Conservation (phyloP, 92 coral and sea anemone species). For the Epizoanthus rinbou region DNA sequence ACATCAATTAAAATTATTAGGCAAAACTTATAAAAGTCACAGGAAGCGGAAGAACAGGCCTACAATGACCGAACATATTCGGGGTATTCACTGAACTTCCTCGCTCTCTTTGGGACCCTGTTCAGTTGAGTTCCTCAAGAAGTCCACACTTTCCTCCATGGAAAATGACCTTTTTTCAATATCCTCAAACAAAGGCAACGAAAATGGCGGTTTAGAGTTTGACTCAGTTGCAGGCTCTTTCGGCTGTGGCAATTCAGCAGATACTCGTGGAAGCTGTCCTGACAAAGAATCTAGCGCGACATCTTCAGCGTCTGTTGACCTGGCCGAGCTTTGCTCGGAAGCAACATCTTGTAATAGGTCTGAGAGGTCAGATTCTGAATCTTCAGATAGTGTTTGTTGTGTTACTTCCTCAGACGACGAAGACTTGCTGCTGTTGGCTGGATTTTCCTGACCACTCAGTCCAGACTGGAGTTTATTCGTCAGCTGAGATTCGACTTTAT, state of each 20-base stretch:
- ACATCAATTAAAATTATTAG: too few relatives aligned
- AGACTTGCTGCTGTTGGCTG: not conserved
- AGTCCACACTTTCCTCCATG: slow-evolving; percentile 33
- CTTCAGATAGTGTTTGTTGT: not conserved
- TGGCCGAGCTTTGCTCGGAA: not conserved
- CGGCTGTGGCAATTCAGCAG: not conserved
- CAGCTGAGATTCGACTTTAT: not conserved
- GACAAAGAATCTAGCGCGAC: not conserved
- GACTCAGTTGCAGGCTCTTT: not conserved
- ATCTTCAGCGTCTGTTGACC: not conserved
- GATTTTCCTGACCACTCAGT: not conserved
- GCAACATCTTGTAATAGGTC: slow-evolving; percentile 1
- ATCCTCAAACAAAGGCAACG: slow-evolving; percentile 39
- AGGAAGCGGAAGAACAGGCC: too few relatives aligned
- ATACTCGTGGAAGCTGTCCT: not conserved
- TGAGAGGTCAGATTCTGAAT: not conserved
- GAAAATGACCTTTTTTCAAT: slow-evolving; percentile 32
- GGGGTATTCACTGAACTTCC: not conserved
- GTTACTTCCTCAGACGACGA: not conserved
- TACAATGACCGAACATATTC: not conserved
- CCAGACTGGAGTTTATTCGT: not conserved
- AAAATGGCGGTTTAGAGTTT: not conserved
- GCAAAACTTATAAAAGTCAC: too few relatives aligned
- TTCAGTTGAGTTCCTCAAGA: slow-evolving; percentile 5
- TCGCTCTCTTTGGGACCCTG: not conserved